Conservation (phyloP, 2,888 invertebrate species). For the Ametastegia equiseti region DNA sequence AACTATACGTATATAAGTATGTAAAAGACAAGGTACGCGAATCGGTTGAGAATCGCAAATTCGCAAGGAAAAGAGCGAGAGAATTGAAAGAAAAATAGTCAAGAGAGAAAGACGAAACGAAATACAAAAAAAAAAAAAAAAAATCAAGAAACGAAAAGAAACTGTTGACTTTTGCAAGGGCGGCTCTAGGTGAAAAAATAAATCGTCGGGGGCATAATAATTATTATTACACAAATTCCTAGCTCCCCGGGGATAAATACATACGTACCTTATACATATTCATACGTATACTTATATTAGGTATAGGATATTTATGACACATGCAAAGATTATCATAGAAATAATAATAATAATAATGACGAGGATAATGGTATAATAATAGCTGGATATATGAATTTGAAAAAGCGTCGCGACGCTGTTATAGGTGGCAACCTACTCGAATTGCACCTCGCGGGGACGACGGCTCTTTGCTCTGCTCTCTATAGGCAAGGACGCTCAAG, state of each 20-base stretch:
- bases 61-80: too few relatives aligned
- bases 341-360: not conserved
- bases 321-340: too few relatives aligned
- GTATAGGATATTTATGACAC: too few relatives aligned
- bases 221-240: not conserved
- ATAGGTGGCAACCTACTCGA: conserved; percentile 19
- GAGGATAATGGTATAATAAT: not conserved
- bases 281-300: too few relatives aligned
- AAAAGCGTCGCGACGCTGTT: not conserved
- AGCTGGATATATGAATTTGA: not conserved
- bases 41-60: too few relatives aligned
- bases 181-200: not conserved
- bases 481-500: conserved; percentile 72
- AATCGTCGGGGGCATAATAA: not conserved
- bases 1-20: not conserved
- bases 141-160: not conserved
- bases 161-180: not conserved
- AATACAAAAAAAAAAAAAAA: not conserved
- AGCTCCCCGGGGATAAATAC: not conserved
- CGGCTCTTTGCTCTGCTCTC: not conserved
- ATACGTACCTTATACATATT: too few relatives aligned
- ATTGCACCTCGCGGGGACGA: conserved; percentile 22
- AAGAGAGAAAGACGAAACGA: not conserved
- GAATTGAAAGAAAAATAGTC: too few relatives aligned
- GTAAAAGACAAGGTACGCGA: conserved; percentile 37